These are phyloP conservation scores for Ahaetulla prasina DNA, from an alignment of 2,113 vertebrate species.

Conservation along the genomic window DNA sequence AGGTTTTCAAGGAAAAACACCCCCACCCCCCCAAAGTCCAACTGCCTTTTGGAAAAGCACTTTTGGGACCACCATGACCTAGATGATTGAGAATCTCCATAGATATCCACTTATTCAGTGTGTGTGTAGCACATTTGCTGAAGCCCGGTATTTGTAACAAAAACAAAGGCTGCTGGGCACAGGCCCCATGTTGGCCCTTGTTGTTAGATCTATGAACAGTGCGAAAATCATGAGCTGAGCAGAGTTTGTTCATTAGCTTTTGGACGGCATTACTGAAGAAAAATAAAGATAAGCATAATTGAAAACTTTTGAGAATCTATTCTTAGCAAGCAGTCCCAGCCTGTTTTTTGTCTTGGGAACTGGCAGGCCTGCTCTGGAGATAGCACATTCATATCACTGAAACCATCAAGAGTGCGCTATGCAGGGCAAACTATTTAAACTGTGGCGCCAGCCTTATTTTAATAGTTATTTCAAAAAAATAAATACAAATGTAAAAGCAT, in stretches of 20 bases:
- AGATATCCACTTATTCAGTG: not conserved
- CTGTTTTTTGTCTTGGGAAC: conserved; percentile 15
- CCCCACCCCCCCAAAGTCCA: not conserved
- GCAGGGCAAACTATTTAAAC: not conserved
- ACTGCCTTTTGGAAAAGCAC: not conserved
- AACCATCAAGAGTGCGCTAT: not conserved
- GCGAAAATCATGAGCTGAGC: not conserved
- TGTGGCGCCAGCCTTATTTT: not conserved
- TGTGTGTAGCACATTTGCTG: not conserved
- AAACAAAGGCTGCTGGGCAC: not conserved
- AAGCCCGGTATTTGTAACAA: not conserved
- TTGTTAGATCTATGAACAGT: not conserved
- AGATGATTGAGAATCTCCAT: too few relatives aligned
- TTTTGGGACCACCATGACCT: too few relatives aligned
- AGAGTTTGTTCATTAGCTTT: not conserved
- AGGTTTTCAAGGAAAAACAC: not conserved
- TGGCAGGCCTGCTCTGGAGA: not conserved
- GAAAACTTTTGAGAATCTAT: conserved; percentile 25
- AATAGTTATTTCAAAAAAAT: not conserved
- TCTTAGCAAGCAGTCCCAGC: conserved; percentile 1
- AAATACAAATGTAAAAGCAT: not conserved
- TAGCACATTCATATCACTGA: conserved; percentile 3
- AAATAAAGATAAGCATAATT: conserved; percentile 23
- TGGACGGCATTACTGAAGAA: not conserved
- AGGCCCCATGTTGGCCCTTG: not conserved